Evolutionary conservation across 2,113 vertebrate genomes (phyloP), one percentile per base, ranked within the genome.

Genomic region (Pelvicachromis taeniatus): DNA sequence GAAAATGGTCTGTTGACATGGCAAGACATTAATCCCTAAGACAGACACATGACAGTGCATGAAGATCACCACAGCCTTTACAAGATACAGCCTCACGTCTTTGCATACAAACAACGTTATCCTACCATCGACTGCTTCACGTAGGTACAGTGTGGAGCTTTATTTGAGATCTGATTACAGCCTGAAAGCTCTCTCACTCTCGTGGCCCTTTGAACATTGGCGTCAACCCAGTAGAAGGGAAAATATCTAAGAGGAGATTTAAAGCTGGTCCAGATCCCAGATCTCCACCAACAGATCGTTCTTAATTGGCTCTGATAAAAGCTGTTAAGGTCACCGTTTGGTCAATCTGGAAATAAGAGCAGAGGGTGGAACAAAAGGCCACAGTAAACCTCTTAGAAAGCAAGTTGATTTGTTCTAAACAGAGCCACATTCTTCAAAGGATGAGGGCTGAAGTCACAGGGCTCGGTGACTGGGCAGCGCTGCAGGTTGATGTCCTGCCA

Each of bases 351-450:
- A 54, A 87, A 80, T 81, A 50, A 68, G 83, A 90, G 81, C 55
- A 82, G 45, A 68, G 48, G 33, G 17, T 59, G 73, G 58, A 68
- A 81, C 88, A 75, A 77, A 85, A 85, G 54, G 14, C 23, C 13
- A 16, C 50, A 9, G 38, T 93, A 92, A 93, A 90, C 86, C 90
- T 87, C 91, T 93, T 93, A 91, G 23, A 85, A 82, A 88, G 61
- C 79, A 61, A 83, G 87, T 68, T 87, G 80, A 85, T 86, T 70
- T 78, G 80, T 35, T 50, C 35, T 19, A 88, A 85, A 89, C 77
- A 85, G 86, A 87, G 82, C 54, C 50, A 85, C 88, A 91, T 94
- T 93, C 90, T 48, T 91, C 6, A 3, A 23, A 54, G 87, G 91
- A 91, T 88, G 91, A 91, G 84, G 78, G 55, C n/a, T 87, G 50